phyloP scores from a whole-genome alignment of 2,888 invertebrate species.

The Acleris emargana region DNA sequence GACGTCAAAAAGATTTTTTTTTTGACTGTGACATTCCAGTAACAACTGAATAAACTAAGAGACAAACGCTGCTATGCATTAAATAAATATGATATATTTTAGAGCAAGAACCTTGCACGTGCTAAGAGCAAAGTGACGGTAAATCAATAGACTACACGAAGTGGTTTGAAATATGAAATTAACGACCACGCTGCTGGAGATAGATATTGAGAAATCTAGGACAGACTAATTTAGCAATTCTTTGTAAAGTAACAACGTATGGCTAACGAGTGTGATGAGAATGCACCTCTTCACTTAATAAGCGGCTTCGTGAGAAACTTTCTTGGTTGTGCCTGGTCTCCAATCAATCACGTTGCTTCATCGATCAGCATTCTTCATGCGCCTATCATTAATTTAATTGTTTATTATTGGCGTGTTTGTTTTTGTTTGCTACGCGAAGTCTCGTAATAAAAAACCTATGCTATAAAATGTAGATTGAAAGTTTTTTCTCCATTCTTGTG shows the following conservation, averaged over 20 bases:
- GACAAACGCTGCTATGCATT: too few species aligned
- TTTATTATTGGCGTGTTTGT: constrained; percentile 32
- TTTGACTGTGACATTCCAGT: too few species aligned
- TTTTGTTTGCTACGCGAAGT: constrained; percentile 9
- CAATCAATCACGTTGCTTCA: constrained; percentile 34
- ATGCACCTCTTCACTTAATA: constrained; percentile 46
- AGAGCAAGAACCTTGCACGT: not conserved
- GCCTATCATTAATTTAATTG: constrained; percentile 34
- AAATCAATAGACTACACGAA: not conserved
- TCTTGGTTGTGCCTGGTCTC: constrained; percentile 39
- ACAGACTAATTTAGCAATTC: constrained; percentile 23
- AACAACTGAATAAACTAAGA: too few species aligned
- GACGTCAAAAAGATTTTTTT: too few species aligned
- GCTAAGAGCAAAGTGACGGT: not conserved
- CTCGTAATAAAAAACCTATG: not conserved
- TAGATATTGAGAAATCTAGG: constrained; percentile 20
- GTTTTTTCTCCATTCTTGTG: too few species aligned
- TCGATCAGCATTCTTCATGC: constrained; percentile 27
- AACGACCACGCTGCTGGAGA: not conserved
- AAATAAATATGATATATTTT: too few species aligned
- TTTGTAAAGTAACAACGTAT: constrained; percentile 23
- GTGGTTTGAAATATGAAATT: constrained; percentile 7
- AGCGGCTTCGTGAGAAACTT: constrained; percentile 49
- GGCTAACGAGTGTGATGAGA: constrained; percentile 8
- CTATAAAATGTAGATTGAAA: too few species aligned